Percentiles rank a stretch among this genome's conserved stretches.
These are phyloP conservation scores for Xanthostigma xanthostigma DNA, from an alignment of 2,888 invertebrate species.

Conservation along the genomic window DNA sequence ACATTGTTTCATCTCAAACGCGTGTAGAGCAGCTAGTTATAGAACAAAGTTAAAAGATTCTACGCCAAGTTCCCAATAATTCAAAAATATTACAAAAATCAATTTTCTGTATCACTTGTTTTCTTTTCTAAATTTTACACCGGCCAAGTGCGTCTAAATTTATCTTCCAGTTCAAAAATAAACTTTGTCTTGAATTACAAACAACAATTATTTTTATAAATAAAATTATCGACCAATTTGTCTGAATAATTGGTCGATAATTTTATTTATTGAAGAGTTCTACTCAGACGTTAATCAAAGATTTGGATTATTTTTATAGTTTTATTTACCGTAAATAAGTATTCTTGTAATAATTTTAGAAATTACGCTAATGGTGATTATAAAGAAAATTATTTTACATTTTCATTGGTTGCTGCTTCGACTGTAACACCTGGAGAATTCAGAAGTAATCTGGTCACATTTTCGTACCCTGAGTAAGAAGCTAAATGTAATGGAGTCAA, in stretches of 20 bases:
- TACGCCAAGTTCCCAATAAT: too few species aligned
- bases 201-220: conserved; percentile 15
- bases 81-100: too few species aligned
- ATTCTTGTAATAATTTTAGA: conserved; percentile 2
- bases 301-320: too few species aligned
- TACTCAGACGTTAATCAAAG: too few species aligned
- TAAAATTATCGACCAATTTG: too few species aligned
- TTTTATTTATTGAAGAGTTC: too few species aligned
- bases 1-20: too few species aligned
- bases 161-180: neutral
- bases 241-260: too few species aligned
- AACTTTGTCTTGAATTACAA: neutral
- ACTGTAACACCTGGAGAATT: conserved; percentile 97
- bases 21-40: too few species aligned
- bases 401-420: conserved; percentile 82
- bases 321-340: conserved; percentile 11
- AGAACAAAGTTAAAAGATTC: too few species aligned
- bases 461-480: conserved; percentile 95
- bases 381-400: conserved; percentile 33
- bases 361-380: neutral
- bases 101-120: too few species aligned
- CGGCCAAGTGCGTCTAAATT: neutral
- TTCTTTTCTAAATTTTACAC: too few species aligned
- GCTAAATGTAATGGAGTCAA: conserved; percentile 95
- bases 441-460: conserved; percentile 83